Evolutionary conservation across 2,797 vertebrate genomes (phyloP).

Genomic region (Hypotaenidia philippensis): DNA sequence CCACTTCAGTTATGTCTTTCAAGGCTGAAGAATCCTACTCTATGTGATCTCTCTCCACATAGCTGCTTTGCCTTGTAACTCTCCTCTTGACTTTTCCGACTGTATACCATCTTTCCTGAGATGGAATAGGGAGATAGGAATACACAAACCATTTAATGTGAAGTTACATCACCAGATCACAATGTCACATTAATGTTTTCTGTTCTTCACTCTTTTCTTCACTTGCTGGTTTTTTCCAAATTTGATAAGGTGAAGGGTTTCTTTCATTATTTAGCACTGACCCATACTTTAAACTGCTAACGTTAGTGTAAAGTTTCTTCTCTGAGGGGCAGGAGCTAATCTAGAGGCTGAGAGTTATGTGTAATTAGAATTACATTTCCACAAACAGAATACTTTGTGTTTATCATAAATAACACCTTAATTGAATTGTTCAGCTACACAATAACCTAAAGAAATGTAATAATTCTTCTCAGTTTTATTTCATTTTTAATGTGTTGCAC

Average conservation of each 20-base stretch:
- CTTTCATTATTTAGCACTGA: neutral
- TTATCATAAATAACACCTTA: neutral
- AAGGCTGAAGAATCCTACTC: neutral
- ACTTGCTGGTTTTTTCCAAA: neutral
- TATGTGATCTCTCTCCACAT: neutral
- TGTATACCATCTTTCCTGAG: neutral
- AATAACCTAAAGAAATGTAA: neutral
- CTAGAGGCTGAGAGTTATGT: neutral
- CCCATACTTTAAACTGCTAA: neutral
- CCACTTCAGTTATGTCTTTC: neutral
- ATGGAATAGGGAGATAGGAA: neutral
- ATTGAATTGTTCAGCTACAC: neutral
- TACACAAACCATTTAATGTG: neutral
- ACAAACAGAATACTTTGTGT: neutral
- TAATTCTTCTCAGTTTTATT: neutral
- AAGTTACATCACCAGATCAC: neutral
- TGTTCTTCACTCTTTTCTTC: neutral
- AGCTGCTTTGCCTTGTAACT: neutral
- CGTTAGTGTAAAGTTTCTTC: neutral
- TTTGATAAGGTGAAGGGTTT: rapidly evolving
- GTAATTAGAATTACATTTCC: neutral
- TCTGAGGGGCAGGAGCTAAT: neutral
- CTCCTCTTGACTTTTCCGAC: neutral
- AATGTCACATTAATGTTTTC: neutral
- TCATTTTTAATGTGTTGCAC: neutral